Evolutionary conservation across 1,140 invertebrate species (phyloP), one percentile per base, ranked within the genome.

Genomic region (Dysdera silvatica): DNA sequence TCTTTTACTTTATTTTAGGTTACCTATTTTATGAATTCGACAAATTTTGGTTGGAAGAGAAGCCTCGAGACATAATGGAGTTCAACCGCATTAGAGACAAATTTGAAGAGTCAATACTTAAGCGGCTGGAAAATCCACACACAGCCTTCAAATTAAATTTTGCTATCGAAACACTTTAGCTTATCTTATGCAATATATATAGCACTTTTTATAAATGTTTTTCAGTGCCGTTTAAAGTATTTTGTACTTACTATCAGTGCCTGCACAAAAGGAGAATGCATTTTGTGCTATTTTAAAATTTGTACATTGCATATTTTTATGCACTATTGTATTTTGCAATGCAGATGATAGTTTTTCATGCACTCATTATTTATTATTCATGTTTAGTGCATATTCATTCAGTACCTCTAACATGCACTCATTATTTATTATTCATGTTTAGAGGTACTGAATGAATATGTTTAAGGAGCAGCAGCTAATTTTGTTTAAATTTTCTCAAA

Each of bases 1-100:
- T 20, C 40, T 51, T 55, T 23, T 16, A 37, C 8, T 60, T 23
- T 67, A n/a, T 61, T 71, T 18, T 61, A 80, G 78, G 75, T 78
- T 95, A 92, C 74, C 77, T 96, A 37, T 93, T 95, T 77, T 90
- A 87, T 71, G 87, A 94, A 73, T 97, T 98, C 80, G 91, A 95
- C 76, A 85, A 85, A 69, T 87, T 92, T 74, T 97, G 94, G 94
- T 82, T 94, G 48, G 81, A 87, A 59, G 87, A 89, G 29, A 91
- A 92, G 71, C 92, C 93, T 0, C 82, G 82, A 62, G 88, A 93
- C 76, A 89, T 97, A 61, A 97, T 97, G 93, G 89, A 96, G 74
- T 97, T 97, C 75, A 87, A 87, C 20, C 81, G 81, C 32, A 87
- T 95, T 56, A 85, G 86, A 73, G 84, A 88, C 68, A 86, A 85